Conservation (phyloP, 2,888 invertebrate species). For the Drosophila eohydei region DNA sequence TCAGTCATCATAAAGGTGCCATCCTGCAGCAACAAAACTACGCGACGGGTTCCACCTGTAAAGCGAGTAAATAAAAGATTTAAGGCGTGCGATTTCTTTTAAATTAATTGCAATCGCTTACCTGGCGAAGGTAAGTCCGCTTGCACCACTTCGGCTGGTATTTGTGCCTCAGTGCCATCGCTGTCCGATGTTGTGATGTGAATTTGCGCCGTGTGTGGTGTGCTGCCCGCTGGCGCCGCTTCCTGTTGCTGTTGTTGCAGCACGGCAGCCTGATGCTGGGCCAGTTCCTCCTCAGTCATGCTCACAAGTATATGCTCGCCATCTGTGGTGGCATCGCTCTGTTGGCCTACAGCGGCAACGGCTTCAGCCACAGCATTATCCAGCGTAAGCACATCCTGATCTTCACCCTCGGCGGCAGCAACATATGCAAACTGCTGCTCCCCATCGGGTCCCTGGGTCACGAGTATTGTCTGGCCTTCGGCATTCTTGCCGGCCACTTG, state of each 20-base stretch:
- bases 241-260: conserved; percentile 59
- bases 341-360: conserved; percentile 82
- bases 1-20: conserved; percentile 95
- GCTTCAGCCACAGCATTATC: conserved; percentile 85
- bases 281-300: conserved; percentile 82
- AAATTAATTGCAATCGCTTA: conserved; percentile 80
- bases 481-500: conserved; percentile 92
- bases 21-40: conserved; percentile 93
- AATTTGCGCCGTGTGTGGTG: conserved; percentile 64
- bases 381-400: conserved; percentile 85
- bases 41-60: conserved; percentile 92
- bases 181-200: conserved; percentile 75
- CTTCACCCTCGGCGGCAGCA: conserved; percentile 87
- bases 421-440: conserved; percentile 90
- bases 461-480: conserved; percentile 90
- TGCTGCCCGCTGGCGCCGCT: conserved; percentile 47
- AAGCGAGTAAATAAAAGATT: neutral
- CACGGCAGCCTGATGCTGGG: conserved; percentile 80
- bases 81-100: neutral
- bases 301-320: conserved; percentile 83
- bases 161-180: conserved; percentile 89
- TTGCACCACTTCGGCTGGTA: conserved; percentile 94
- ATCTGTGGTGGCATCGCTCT: conserved; percentile 70
- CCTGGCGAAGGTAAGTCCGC: conserved; percentile 94
- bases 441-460: conserved; percentile 90